These are phyloP conservation scores for Lampropteryx suffumata DNA, from an alignment of 2,888 invertebrate species.

Conservation along the genomic window DNA sequence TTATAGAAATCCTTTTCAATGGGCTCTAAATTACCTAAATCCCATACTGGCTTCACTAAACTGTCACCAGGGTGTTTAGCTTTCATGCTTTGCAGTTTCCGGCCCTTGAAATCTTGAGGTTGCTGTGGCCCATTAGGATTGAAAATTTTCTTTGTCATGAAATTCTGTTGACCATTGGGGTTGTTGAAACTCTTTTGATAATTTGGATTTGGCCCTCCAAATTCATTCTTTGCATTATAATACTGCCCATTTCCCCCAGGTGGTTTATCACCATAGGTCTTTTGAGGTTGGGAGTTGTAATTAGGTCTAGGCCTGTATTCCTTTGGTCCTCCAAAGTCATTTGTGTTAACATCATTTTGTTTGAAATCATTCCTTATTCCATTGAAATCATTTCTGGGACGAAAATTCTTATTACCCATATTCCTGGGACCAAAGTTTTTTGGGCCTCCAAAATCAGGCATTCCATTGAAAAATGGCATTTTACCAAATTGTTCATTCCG, in stretches of 20 bases:
- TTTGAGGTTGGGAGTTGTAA: constrained; percentile 63
- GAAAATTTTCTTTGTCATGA: constrained; percentile 65
- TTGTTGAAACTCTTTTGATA: constrained; percentile 69
- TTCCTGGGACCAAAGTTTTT: constrained; percentile 76
- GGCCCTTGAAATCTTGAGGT: constrained; percentile 67
- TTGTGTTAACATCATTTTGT: constrained; percentile 66
- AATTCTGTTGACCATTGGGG: constrained; percentile 59
- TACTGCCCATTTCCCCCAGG: constrained; percentile 69
- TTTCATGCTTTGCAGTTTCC: constrained; percentile 84
- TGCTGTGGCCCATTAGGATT: constrained; percentile 63
- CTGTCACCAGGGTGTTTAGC: constrained; percentile 88
- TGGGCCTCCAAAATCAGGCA: constrained; percentile 76
- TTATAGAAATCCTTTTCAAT: constrained; percentile 97
- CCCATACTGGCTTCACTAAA: constrained; percentile 93
- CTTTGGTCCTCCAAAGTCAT: constrained; percentile 77
- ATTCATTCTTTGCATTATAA: constrained; percentile 72
- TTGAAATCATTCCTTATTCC: constrained; percentile 74
- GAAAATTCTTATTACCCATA: constrained; percentile 72
- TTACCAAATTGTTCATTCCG: constrained; percentile 86
- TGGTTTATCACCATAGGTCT: constrained; percentile 64
- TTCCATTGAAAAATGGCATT: constrained; percentile 73
- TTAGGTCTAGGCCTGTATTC: constrained; percentile 72
- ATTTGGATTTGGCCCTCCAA: constrained; percentile 75
- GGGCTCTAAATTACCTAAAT: constrained; percentile 86
- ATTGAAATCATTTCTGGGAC: constrained; percentile 77